Conservation (phyloP, 2,888 invertebrate genomes). For the Habrosyne pyritoides region DNA sequence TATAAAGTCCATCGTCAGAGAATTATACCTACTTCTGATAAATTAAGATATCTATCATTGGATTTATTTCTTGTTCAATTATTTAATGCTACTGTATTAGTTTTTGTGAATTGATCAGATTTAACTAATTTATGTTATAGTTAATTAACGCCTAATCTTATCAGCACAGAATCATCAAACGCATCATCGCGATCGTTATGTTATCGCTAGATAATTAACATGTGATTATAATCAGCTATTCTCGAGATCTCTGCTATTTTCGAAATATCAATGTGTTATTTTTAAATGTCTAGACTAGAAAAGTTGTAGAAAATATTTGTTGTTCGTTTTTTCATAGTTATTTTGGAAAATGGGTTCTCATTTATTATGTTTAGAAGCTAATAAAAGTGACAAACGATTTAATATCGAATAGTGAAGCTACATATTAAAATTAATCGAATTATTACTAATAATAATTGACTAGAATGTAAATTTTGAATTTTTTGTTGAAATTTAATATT, state of each 20-base stretch:
- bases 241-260: background rate
- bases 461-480: no score
- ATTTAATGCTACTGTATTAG: background rate
- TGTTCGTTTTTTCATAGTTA: no score
- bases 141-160: background rate
- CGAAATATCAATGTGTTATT: background rate
- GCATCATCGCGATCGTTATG: background rate
- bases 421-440: background rate
- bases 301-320: no score
- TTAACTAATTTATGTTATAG: background rate
- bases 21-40: background rate
- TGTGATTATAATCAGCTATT: background rate
- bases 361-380: background rate
- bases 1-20: background rate
- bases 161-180: background rate
- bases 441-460: no score
- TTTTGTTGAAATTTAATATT: no score
- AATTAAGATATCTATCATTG: background rate
- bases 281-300: no score
- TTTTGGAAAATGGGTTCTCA: no score
- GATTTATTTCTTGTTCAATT: background rate
- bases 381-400: background rate
- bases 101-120: background rate
- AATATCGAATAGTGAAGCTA: background rate
- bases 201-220: background rate